Evolutionary conservation across 1,140 invertebrate species (phyloP), one percentile per base, ranked within the genome.

Genomic region (Drosophila teissieri): DNA sequence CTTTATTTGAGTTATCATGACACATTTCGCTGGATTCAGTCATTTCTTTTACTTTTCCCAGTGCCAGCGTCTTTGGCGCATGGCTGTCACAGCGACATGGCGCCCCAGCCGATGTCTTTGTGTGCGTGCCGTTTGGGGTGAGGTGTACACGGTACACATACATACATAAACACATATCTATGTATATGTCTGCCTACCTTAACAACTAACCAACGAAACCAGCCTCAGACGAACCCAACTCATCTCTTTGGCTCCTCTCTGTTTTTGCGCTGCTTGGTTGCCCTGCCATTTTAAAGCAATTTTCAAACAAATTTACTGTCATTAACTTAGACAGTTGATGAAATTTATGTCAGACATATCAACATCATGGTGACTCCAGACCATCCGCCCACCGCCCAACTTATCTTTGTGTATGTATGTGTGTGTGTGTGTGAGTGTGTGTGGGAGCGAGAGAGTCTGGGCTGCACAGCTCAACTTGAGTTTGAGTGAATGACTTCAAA

Each of bases 261-360:
- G 83, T 89, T 86, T 83, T 84, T 88, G 80, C 79, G 65, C 72
- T 83, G 84, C 76, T 80, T 78, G 79, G 83, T 84, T 88, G 83
- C 80, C 84, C 77, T 89, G 84, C 83, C 84, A 89, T 89, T 89
- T 89, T 89, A 89, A 89, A 89, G 84, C 84, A 89, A 89, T 89
- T 89, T 89, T 89, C 84, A 89, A 89, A 89, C 84, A 89, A 89
- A 89, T 89, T 89, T 89, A 89, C 84, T 89, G 84, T 89, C 84
- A 89, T 89, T 89, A 89, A 89, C 84, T 89, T 89, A 89, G 84
- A 89, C 84, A 89, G 84, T 89, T 89, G 84, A 89, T 89, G 84
- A 89, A 89, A 89, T 89, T 89, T 89, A 89, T 89, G 84, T 89
- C 84, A 89, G 84, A 80, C 84, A 89, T 86, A 86, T 89, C 84